Conservation (phyloP, 2,113 vertebrate species). For the Bettongia penicillata region DNA sequence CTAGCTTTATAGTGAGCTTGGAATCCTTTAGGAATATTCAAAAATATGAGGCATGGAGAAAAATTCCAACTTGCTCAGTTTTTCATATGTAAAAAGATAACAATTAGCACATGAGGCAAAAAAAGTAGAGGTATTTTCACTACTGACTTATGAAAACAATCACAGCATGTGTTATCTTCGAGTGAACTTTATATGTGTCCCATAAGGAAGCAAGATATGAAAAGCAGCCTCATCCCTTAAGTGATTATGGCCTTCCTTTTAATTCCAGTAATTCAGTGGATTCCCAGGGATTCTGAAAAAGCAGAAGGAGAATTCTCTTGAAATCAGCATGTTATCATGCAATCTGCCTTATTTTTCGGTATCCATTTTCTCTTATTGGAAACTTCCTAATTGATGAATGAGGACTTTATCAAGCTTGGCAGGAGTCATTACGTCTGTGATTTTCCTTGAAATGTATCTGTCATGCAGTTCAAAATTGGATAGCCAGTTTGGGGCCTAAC, state of each 20-base stretch:
- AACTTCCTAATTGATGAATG: conserved; percentile 93
- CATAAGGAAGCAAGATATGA: background rate
- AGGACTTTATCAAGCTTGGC: conserved; percentile 92
- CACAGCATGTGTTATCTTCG: conserved; percentile 43
- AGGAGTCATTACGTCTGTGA: conserved; percentile 91
- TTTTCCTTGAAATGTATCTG: conserved; percentile 93
- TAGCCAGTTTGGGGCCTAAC: conserved; percentile 84
- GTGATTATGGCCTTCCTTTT: conserved; percentile 13
- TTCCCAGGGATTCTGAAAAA: conserved; percentile 49
- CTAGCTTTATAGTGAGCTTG: background rate
- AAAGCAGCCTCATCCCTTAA: conserved; percentile 31
- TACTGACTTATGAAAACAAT: conserved; percentile 2
- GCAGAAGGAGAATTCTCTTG: background rate
- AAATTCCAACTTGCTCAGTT: background rate
- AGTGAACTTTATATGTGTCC: background rate
- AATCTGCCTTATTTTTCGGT: conserved; percentile 84
- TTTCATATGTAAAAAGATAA: conserved; percentile 8
- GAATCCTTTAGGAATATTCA: conserved; percentile 8
- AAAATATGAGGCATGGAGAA: background rate
- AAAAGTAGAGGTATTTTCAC: conserved; percentile 3
- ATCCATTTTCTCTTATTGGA: conserved; percentile 86
- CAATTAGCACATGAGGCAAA: background rate
- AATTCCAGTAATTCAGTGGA: conserved; percentile 15
- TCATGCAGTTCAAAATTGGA: conserved; percentile 89
- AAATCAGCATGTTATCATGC: conserved; percentile 68